phyloP scores from a whole-genome alignment of 2,888 invertebrate species.

The Eupithecia insigniata region DNA sequence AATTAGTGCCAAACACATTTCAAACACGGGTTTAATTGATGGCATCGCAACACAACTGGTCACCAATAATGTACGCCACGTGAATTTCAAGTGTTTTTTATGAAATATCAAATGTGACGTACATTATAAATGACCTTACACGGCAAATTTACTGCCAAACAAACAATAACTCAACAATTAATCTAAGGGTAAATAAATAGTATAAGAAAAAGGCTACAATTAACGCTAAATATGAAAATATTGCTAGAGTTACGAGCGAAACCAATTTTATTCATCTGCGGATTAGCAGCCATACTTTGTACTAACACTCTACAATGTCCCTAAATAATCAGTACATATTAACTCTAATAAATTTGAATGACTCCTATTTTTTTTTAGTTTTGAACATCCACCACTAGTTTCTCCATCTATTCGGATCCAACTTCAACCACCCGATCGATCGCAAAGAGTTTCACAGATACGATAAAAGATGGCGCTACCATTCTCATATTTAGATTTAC shows the following conservation, averaged over 20 bases:
- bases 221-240: slow-evolving; percentile 60
- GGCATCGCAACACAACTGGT: slow-evolving; percentile 28
- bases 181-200: slow-evolving; percentile 63
- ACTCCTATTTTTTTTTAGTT: slow-evolving; percentile 32
- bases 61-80: slow-evolving; percentile 21
- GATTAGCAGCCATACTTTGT: slow-evolving; percentile 64
- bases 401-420: neutral
- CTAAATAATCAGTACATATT: slow-evolving; percentile 52
- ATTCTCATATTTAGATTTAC: neutral
- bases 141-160: slow-evolving; percentile 54
- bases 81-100: neutral
- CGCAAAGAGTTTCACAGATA: slow-evolving; percentile 3
- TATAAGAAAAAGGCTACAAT: slow-evolving; percentile 62
- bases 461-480: slow-evolving; percentile 4
- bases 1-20: slow-evolving; percentile 22
- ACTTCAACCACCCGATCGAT: neutral
- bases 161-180: slow-evolving; percentile 74
- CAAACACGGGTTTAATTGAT: slow-evolving; percentile 2
- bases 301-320: slow-evolving; percentile 60
- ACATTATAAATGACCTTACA: slow-evolving; percentile 14
- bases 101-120: neutral
- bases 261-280: slow-evolving; percentile 66
- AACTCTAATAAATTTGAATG: slow-evolving; percentile 47
- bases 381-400: slow-evolving; percentile 22
- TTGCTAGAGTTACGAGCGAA: slow-evolving; percentile 62